Percentiles rank a stretch among this genome's conserved stretches.
Evolutionary conservation across 2,113 vertebrate genomes (phyloP).

Genomic region (Gyps fulvus): DNA sequence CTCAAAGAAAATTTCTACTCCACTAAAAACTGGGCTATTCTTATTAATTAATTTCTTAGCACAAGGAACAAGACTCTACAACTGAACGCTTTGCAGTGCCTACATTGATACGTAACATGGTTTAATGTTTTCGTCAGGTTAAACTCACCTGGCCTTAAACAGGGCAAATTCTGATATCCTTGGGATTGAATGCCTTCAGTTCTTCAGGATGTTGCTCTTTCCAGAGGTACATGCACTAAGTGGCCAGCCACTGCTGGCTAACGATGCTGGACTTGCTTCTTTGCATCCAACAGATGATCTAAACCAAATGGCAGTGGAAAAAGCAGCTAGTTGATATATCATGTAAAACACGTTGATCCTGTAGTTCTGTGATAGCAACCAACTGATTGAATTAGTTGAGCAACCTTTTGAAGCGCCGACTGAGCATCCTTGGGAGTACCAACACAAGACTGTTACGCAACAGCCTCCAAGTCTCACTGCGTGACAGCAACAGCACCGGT

Average conservation of each 20-base stretch:
- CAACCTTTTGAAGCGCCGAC: neutral
- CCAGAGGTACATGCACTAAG: neutral
- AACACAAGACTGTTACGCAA: fast-evolving
- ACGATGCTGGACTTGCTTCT: fast-evolving
- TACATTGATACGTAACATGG: neutral
- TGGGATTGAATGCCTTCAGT: neutral
- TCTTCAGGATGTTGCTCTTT: neutral
- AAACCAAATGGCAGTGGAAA: neutral
- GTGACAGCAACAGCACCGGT: neutral
- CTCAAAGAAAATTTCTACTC: neutral
- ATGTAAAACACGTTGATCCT: neutral
- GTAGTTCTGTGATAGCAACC: neutral
- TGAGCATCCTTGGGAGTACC: fast-evolving
- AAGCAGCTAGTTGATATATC: neutral
- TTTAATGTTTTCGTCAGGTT: neutral
- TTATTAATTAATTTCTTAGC: neutral
- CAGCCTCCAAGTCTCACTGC: fast-evolving
- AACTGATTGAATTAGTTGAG: neutral
- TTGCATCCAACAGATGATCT: neutral
- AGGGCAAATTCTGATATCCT: neutral
- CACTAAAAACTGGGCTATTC: neutral
- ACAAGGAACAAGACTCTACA: neutral
- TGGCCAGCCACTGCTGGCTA: neutral
- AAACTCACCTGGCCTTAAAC: neutral
- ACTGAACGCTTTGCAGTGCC: neutral